phyloP scores from a whole-genome alignment of 2,888 invertebrate species.

The Trichopoda pennipes region DNA sequence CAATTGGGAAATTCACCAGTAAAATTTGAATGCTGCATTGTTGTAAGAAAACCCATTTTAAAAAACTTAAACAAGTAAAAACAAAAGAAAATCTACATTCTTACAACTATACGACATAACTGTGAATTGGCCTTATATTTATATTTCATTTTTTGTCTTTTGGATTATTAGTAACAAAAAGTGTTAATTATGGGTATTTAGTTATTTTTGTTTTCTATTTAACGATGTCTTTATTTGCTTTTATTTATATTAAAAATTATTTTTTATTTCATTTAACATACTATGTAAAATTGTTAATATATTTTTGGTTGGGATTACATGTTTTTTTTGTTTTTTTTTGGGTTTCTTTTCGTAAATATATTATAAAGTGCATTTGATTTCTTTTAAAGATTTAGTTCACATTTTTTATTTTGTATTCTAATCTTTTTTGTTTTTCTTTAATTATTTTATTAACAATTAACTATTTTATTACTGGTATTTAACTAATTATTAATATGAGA shows the following conservation, averaged over 20 bases:
- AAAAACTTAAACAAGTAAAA: background rate
- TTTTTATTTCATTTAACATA: constrained; percentile 50
- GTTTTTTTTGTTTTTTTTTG: constrained; percentile 13
- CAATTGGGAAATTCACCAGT: background rate
- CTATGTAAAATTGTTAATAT: constrained; percentile 39
- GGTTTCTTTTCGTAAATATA: constrained; percentile 22
- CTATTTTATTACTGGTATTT: constrained; percentile 55
- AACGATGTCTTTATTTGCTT: constrained; percentile 32
- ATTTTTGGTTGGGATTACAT: constrained; percentile 38
- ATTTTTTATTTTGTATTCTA: constrained; percentile 42
- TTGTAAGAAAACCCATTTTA: background rate
- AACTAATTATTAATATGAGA: constrained; percentile 57
- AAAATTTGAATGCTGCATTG: background rate
- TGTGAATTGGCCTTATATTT: background rate
- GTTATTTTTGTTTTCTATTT: constrained; percentile 11
- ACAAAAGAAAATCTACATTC: background rate
- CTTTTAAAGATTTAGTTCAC: constrained; percentile 33
- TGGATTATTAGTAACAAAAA: constrained; percentile 20
- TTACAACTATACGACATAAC: background rate
- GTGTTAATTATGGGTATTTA: constrained; percentile 4
- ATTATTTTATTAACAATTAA: constrained; percentile 64
- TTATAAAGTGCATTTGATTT: constrained; percentile 62
- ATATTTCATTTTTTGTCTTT: constrained; percentile 4
- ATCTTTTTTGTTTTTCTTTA: constrained; percentile 20
- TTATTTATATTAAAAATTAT: constrained; percentile 32